Evolutionary conservation across 2,797 vertebrate genomes (phyloP).

Genomic region (Macropus fuliginosus): DNA sequence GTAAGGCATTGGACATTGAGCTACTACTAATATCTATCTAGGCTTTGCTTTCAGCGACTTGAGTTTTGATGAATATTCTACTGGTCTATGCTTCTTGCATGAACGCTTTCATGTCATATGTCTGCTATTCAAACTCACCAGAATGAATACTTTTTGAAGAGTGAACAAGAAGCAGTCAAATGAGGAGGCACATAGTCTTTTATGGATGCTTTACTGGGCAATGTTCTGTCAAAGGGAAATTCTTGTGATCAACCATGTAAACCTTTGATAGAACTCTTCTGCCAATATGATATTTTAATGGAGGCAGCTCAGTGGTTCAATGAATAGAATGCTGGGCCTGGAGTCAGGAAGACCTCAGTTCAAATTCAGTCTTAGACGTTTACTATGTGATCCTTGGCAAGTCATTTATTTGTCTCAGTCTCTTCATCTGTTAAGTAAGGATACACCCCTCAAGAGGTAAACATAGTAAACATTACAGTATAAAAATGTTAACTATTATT

Average conservation of each 20-base stretch:
- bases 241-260: neutral
- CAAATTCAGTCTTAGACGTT: neutral
- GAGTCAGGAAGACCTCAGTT: neutral
- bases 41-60: neutral
- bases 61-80: neutral
- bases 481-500: neutral
- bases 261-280: neutral
- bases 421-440: neutral
- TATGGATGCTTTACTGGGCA: neutral
- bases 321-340: neutral
- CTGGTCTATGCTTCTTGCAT: neutral
- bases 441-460: neutral
- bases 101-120: neutral
- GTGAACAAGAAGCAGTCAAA: neutral
- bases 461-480: neutral
- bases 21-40: neutral
- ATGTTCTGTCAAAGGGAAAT: neutral
- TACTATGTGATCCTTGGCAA: neutral
- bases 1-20: neutral
- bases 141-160: neutral
- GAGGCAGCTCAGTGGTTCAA: neutral
- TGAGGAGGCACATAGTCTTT: neutral
- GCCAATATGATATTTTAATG: neutral
- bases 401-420: neutral
- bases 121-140: neutral